Conservation (phyloP, 2,888 invertebrate genomes). For the Amblyjoppa proteus region DNA sequence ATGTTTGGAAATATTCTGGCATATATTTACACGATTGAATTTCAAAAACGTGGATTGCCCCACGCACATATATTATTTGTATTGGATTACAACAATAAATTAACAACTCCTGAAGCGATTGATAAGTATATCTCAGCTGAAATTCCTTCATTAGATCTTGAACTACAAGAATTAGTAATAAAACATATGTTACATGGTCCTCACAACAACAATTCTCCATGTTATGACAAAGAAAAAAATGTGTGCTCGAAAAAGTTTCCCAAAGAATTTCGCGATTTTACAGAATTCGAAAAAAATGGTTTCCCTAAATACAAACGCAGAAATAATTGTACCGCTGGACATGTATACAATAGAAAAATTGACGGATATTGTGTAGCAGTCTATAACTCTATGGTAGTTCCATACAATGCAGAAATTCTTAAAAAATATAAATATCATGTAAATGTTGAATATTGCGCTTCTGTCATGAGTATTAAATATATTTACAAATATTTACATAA, state of each 20-base stretch:
- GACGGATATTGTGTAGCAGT: conserved; percentile 41
- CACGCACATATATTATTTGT: too few relatives aligned
- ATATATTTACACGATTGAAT: too few relatives aligned
- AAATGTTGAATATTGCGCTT: conserved; percentile 68
- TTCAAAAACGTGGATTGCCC: too few relatives aligned
- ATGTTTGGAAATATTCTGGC: too few relatives aligned
- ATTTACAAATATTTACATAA: conserved; percentile 65
- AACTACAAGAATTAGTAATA: conserved; percentile 43
- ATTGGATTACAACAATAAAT: conserved; percentile 31
- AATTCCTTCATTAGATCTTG: conserved; percentile 28
- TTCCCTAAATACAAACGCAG: conserved; percentile 49
- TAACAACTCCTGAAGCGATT: conserved; percentile 23
- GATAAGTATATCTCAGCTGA: conserved; percentile 49
- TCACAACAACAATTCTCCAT: conserved; percentile 28
- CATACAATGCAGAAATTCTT: conserved; percentile 58
- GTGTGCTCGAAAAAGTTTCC: conserved; percentile 38
- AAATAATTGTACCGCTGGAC: conserved; percentile 34
- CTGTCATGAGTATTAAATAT: conserved; percentile 29
- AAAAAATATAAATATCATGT: conserved; percentile 64
- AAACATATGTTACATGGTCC: conserved; percentile 45
- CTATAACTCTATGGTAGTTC: conserved; percentile 65
- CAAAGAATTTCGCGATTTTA: conserved; percentile 10
- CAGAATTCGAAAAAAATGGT: conserved; percentile 36
- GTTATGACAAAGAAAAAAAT: conserved; percentile 19
- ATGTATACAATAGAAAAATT: conserved; percentile 46